A percentile compares a stretch with the other conserved stretches of the same genome.
These are phyloP conservation scores for Falco novaeseelandiae DNA, from an alignment of 2,797 vertebrate species.

Conservation along the genomic window DNA sequence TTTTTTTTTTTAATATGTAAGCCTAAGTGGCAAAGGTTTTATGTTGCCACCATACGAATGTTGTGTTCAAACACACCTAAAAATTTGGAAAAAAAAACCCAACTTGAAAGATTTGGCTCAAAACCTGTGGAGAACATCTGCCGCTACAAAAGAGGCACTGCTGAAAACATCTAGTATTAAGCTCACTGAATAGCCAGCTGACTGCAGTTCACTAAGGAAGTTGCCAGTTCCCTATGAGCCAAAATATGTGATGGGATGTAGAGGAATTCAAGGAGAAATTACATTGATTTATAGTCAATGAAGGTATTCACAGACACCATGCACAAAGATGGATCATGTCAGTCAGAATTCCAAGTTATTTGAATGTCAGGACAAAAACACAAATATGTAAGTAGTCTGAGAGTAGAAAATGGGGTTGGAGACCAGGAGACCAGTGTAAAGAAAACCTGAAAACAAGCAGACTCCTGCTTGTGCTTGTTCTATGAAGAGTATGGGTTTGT, in stretches of 20 bases:
- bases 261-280: background rate
- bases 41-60: background rate
- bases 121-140: background rate
- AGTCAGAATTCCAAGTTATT: background rate
- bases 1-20: background rate
- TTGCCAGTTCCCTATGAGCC: background rate
- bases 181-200: background rate
- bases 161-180: background rate
- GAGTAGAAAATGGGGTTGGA: background rate
- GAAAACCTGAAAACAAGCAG: background rate
- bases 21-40: background rate
- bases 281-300: background rate
- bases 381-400: background rate
- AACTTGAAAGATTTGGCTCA: background rate
- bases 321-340: background rate
- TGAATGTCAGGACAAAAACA: background rate
- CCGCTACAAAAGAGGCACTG: background rate
- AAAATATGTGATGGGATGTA: background rate
- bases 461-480: background rate
- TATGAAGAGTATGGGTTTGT: background rate
- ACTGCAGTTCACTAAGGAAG: background rate
- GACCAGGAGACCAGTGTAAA: background rate
- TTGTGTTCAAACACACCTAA: background rate
- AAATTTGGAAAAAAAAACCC: background rate
- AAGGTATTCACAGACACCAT: background rate